Evolutionary conservation across 30 jellyfish, hydroid and myxozoan genomes (phyloP), one percentile per base, ranked within the genome.

Genomic region (Cassiopea andromeda): DNA sequence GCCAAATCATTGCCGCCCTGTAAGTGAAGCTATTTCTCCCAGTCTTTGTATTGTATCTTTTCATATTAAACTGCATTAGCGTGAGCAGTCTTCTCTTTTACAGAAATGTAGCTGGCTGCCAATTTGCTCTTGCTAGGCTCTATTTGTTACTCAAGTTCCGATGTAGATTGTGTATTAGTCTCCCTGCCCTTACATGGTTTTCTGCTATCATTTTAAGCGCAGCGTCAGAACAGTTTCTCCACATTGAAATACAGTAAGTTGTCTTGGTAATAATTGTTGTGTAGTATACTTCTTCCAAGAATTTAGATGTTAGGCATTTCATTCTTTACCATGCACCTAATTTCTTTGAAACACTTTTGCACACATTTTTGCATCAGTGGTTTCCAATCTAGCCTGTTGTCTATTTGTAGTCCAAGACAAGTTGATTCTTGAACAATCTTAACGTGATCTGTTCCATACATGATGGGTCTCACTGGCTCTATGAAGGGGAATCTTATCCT

Each of bases 391-490:
- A 73, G n/a, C 82, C 85, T 83, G 5, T 38, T 69, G 59, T 67
- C 84, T 64, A 69, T 83, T 83, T 73, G 91, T 49, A 66, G 67
- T 67, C 91, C 91, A 67, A 83, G 84, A 83, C 84, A 67, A 46
- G 74, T 64, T 61, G 81, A 81, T 81, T 81, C 80, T 81, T 81
- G 90, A 81, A 78, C 5, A 69, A 83, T 69, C 49, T 67, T 83
- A 64, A 83, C 48, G 84, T 83, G 75, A 64, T 68, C 85, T 66
- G 66, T 75, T 64, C 91, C 91, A 83, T 83, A 69, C 70, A 48
- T 12, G 70, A 47, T 84, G 92, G 92, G 92, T 84, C 86, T 84
- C 92, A 74, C 60, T 76, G 85, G 85, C 45, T 72, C 85, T 44
- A 49, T 76, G 72, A 76, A 76, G 85, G 72, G 72, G 72, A 72